phyloP scores from a whole-genome alignment of 2,888 invertebrate genomes.

The Empis stercorea region DNA sequence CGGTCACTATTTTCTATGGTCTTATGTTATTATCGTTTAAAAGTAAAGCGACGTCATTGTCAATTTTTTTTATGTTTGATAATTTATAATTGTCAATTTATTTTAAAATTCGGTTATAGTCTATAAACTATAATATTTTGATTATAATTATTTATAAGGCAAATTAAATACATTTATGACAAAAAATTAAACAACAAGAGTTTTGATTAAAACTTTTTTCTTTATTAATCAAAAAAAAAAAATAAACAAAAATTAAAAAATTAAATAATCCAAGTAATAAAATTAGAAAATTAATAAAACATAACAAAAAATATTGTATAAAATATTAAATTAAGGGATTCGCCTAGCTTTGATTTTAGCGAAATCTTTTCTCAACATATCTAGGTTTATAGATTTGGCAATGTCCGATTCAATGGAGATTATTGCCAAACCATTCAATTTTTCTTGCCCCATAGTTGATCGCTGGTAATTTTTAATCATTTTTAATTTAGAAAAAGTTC shows the following conservation, averaged over 20 bases:
- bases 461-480: constrained; percentile 2
- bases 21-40: background rate
- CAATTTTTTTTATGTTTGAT: background rate
- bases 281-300: background rate
- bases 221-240: background rate
- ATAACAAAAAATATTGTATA: background rate
- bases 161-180: background rate
- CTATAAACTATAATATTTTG: background rate
- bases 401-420: background rate
- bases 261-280: background rate
- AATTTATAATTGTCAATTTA: background rate
- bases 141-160: background rate
- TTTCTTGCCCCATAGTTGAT: constrained; percentile 4
- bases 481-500: constrained; percentile 1
- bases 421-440: constrained; percentile 3
- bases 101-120: background rate
- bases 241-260: background rate
- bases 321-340: background rate
- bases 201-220: background rate
- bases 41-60: background rate
- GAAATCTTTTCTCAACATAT: background rate
- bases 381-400: background rate
- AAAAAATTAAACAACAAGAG: background rate
- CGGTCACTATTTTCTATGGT: background rate
- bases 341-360: constrained; percentile 3